These are phyloP conservation scores for Lithophane semibrunnea DNA, from an alignment of 2,888 invertebrate genomes.

Conservation along the genomic window DNA sequence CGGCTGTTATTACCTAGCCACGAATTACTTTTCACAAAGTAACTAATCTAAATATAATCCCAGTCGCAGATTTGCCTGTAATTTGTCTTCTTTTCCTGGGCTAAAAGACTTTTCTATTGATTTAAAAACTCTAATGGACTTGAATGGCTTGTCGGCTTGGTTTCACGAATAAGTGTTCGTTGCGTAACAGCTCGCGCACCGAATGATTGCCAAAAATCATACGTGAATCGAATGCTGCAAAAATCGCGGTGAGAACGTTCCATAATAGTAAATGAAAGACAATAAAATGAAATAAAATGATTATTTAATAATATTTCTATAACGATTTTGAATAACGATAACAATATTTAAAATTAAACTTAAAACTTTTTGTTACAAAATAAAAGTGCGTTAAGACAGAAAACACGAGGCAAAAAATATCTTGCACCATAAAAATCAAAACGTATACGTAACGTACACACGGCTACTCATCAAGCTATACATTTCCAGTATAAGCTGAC, in stretches of 20 bases:
- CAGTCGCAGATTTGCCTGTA: no score
- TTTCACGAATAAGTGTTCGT: background rate
- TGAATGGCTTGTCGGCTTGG: background rate
- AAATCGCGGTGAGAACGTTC: no score
- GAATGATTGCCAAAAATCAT: background rate
- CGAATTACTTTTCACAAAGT: no score
- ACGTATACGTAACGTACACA: no score
- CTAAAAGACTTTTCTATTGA: no score
- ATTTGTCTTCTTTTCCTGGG: no score
- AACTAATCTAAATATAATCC: no score
- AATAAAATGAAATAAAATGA: background rate
- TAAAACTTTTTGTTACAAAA: no score
- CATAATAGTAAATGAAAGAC: background rate
- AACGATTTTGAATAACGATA: background rate
- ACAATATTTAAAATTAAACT: background rate
- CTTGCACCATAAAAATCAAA: background rate
- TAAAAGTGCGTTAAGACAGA: conserved; percentile 1
- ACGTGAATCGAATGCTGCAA: background rate
- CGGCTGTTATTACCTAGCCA: no score
- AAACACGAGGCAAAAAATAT: background rate
- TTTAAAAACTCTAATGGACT: background rate
- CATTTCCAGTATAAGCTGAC: no score
- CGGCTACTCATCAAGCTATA: no score
- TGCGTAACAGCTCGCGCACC: background rate
- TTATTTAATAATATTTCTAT: background rate